A percentile compares a stretch with the other conserved stretches of the same genome.
These are phyloP conservation scores for Cristatella mucedo DNA, from an alignment of 2,888 invertebrate genomes.

Conservation along the genomic window DNA sequence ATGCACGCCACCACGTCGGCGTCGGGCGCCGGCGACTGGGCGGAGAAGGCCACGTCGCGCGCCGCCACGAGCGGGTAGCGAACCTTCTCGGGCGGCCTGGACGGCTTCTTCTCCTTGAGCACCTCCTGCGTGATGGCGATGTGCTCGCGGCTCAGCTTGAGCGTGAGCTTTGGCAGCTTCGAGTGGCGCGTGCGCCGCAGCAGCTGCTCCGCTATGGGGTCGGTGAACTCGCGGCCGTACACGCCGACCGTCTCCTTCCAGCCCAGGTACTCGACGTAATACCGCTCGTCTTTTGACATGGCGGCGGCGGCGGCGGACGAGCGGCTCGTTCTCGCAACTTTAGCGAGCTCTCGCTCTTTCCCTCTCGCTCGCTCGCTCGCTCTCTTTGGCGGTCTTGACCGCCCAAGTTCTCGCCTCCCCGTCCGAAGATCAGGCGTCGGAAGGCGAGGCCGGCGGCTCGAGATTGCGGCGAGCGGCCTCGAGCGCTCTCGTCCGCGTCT, in stretches of 20 bases:
- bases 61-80: slow-evolving; percentile 49
- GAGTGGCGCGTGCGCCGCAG: slow-evolving; percentile 67
- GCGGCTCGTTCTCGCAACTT: too few relatives aligned
- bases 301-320: too few relatives aligned
- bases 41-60: slow-evolving; percentile 52
- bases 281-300: slow-evolving; percentile 36
- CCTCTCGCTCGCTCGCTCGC: too few relatives aligned
- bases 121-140: slow-evolving; percentile 77
- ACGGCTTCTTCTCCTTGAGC: slow-evolving; percentile 31
- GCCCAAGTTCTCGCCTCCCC: too few relatives aligned
- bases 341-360: too few relatives aligned
- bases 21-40: slow-evolving; percentile 49
- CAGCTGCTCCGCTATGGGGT: slow-evolving; percentile 66
- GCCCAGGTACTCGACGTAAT: slow-evolving; percentile 57
- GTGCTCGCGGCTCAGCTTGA: slow-evolving; percentile 58
- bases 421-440: too few relatives aligned
- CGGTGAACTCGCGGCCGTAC: slow-evolving; percentile 63
- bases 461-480: too few relatives aligned
- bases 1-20: slow-evolving; percentile 87
- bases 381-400: too few relatives aligned
- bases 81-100: slow-evolving; percentile 45
- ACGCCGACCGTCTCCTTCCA: slow-evolving; percentile 82
- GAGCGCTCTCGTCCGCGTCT: too few relatives aligned
- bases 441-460: too few relatives aligned
- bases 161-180: slow-evolving; percentile 61